phyloP scores from a whole-genome alignment of 2,113 vertebrate genomes.

The Epinephelus fuscoguttatus region DNA sequence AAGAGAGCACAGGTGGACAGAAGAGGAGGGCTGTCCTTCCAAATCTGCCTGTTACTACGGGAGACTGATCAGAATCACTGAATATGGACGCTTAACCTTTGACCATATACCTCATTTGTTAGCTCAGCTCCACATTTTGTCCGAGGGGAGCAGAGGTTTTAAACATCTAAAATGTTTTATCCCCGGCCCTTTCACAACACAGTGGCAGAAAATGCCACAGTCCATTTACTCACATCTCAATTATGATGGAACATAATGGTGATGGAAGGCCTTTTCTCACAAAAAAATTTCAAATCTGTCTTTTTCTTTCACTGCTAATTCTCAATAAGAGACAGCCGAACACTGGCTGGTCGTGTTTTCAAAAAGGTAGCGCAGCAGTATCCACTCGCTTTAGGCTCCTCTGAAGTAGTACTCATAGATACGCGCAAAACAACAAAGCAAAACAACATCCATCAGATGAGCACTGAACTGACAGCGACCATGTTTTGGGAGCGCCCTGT shows the following conservation, averaged over 20 bases:
- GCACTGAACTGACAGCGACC: conserved; percentile 68
- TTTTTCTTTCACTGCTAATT: conserved; percentile 2
- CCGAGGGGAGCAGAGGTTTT: not conserved
- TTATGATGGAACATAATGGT: not conserved
- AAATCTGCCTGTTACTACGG: conserved; percentile 56
- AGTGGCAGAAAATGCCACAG: conserved; percentile 3
- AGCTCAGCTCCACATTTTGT: conserved; percentile 22
- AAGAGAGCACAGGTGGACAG: conserved; percentile 66
- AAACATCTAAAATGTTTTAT: not conserved
- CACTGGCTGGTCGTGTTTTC: conserved; percentile 10
- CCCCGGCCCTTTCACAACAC: conserved; percentile 5
- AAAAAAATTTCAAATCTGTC: not conserved
- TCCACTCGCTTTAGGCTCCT: conserved; percentile 25
- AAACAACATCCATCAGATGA: conserved; percentile 77
- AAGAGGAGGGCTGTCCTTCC: conserved; percentile 29
- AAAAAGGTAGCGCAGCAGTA: conserved; percentile 43
- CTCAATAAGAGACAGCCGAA: not conserved
- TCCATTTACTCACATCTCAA: conserved; percentile 31
- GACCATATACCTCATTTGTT: conserved; percentile 36
- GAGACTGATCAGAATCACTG: conserved; percentile 38
- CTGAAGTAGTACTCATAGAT: conserved; percentile 23
- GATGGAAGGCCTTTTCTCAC: conserved; percentile 8
- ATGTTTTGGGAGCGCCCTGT: conserved; percentile 74
- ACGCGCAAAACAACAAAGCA: conserved; percentile 60
- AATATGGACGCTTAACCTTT: conserved; percentile 63